Percentiles rank a stretch among this genome's conserved stretches.
Evolutionary conservation across 2,888 invertebrate genomes (phyloP).

Genomic region (Nemoura dubitans): DNA sequence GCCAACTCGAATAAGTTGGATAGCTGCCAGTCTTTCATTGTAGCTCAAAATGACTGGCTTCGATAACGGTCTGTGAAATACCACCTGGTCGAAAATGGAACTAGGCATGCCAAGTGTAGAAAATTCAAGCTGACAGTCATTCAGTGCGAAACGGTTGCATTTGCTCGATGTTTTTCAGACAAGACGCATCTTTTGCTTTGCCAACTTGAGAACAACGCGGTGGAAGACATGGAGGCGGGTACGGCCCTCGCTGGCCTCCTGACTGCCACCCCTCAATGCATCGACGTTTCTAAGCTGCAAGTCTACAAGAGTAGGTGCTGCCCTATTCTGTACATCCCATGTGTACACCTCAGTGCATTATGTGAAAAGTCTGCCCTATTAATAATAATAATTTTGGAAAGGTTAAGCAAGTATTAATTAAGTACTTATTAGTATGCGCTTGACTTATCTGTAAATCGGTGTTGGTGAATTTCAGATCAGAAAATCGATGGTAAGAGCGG

Average conservation of each 20-base stretch:
- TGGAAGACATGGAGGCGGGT: slow-evolving; percentile 61
- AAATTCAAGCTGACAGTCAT: no score
- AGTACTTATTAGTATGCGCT: no score
- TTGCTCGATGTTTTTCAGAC: slow-evolving; percentile 61
- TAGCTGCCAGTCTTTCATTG: no score
- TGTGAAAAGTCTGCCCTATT: no score
- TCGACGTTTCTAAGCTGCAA: slow-evolving; percentile 74
- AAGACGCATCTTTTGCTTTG: slow-evolving; percentile 76
- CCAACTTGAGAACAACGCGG: slow-evolving; percentile 60
- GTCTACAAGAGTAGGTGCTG: slow-evolving; percentile 70
- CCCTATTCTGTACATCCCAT: neutral
- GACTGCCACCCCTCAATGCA: slow-evolving; percentile 68
- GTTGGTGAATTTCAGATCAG: slow-evolving; percentile 63
- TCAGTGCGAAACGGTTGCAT: neutral
- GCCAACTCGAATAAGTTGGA: no score
- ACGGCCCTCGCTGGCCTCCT: slow-evolving; percentile 61
- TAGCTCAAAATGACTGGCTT: no score
- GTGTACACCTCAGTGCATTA: no score
- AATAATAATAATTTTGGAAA: no score
- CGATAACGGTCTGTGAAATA: no score
- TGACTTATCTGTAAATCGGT: neutral
- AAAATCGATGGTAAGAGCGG: slow-evolving; percentile 67
- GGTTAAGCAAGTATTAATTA: no score
- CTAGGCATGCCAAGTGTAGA: no score
- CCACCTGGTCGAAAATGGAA: no score